These are phyloP conservation scores for Hoplostethus mediterraneus DNA, from an alignment of 2,797 vertebrate genomes.

Conservation along the genomic window DNA sequence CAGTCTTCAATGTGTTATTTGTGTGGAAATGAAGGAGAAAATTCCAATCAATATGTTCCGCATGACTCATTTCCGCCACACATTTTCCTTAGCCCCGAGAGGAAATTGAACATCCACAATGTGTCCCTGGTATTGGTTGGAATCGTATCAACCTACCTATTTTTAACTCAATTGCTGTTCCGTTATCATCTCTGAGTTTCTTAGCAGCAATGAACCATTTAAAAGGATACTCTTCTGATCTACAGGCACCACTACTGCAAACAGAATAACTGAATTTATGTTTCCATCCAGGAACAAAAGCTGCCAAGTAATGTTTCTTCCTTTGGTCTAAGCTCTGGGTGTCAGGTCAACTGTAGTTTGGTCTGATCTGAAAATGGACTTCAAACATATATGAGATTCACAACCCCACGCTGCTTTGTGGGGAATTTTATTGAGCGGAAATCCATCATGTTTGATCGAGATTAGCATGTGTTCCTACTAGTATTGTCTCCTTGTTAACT, in stretches of 20 bases:
- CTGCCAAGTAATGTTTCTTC: slow-evolving; percentile 14
- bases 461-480: not conserved
- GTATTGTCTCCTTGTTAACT: not conserved
- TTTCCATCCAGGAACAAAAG: slow-evolving; percentile 15
- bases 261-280: slow-evolving; percentile 7
- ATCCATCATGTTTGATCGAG: not conserved
- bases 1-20: slow-evolving; percentile 5
- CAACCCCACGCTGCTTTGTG: not conserved
- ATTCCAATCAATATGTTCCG: slow-evolving; percentile 34
- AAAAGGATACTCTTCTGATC: not conserved
- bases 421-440: not conserved
- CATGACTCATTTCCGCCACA: slow-evolving; percentile 36
- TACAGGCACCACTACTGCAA: slow-evolving; percentile 11
- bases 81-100: slow-evolving; percentile 12
- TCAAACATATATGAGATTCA: slow-evolving; percentile 1
- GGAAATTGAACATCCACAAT: slow-evolving; percentile 31
- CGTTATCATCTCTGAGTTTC: slow-evolving; percentile 12
- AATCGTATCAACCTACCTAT: slow-evolving; percentile 15
- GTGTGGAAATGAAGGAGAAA: slow-evolving; percentile 16
- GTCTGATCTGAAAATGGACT: not conserved
- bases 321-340: slow-evolving; percentile 4
- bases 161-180: slow-evolving; percentile 17
- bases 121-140: slow-evolving; percentile 30
- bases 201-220: slow-evolving; percentile 18
- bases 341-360: slow-evolving; percentile 7